phyloP scores from a whole-genome alignment of 92 coral and sea anemone species.

The Anthopleura xanthogrammica region DNA sequence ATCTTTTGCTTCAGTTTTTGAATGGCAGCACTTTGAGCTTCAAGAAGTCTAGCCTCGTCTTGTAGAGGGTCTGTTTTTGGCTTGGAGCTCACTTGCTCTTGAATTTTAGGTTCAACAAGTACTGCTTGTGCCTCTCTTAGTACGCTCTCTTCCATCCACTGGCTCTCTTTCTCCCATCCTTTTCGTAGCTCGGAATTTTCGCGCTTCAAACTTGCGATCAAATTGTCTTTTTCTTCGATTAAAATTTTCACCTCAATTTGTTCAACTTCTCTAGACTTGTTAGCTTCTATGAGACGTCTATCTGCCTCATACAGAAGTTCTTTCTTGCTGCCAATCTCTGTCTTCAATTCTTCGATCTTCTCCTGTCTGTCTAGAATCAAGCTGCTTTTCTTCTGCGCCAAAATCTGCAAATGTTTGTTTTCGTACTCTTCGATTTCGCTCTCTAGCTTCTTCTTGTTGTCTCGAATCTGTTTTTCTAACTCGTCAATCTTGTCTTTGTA shows the following conservation, averaged over 20 bases:
- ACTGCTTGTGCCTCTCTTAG: constrained; percentile 4
- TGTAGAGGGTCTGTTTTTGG: constrained; percentile 3
- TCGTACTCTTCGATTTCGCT: constrained; percentile 39
- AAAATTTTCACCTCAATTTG: constrained; percentile 29
- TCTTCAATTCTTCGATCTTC: constrained; percentile 39
- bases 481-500: constrained; percentile 32
- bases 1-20: constrained; percentile 44
- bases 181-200: constrained; percentile 44
- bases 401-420: constrained; percentile 12
- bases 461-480: constrained; percentile 25
- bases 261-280: constrained; percentile 34
- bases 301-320: constrained; percentile 34
- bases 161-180: constrained; percentile 43
- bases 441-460: constrained; percentile 24
- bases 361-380: constrained; percentile 37
- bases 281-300: constrained; percentile 29
- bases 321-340: constrained; percentile 36
- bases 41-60: constrained; percentile 14
- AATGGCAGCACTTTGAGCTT: constrained; percentile 33
- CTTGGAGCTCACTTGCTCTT: background rate
- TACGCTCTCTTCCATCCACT: constrained; percentile 43
- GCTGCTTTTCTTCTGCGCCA: constrained; percentile 23
- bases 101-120: background rate
- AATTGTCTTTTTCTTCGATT: constrained; percentile 38
- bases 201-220: constrained; percentile 35